These are phyloP conservation scores for Cyprinodon diabolis DNA, from an alignment of 2,797 vertebrate species.

Conservation along the genomic window DNA sequence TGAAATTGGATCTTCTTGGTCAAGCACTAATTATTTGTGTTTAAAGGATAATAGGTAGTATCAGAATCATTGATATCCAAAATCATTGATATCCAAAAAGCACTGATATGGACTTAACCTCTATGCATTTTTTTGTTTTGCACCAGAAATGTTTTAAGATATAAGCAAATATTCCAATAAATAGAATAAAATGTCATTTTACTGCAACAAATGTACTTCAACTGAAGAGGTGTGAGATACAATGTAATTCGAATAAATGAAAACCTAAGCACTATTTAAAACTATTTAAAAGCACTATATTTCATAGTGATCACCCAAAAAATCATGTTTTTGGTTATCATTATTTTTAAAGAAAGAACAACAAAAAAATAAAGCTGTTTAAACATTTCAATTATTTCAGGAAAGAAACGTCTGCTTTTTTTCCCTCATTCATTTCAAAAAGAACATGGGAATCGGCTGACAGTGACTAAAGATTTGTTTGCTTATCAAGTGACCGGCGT, in stretches of 20 bases:
- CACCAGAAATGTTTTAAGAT: neutral
- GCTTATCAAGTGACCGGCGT: constrained; percentile 58
- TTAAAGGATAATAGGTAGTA: neutral
- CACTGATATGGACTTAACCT: neutral
- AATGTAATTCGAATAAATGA: neutral
- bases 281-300: neutral
- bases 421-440: constrained; percentile 27
- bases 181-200: neutral
- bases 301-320: neutral
- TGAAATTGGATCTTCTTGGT: neutral
- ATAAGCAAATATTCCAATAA: neutral
- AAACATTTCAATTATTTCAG: constrained; percentile 18
- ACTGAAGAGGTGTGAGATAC: neutral
- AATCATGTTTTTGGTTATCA: neutral
- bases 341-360: neutral
- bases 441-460: constrained; percentile 51
- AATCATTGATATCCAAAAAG: neutral
- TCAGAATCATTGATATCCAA: neutral
- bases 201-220: neutral
- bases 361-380: neutral
- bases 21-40: neutral
- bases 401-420: constrained; percentile 28
- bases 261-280: neutral
- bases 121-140: neutral
- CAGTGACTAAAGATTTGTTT: constrained; percentile 71